Base-by-base conservation (phyloP, 2,797 vertebrate species). In the Pteropus rufus region DNA sequence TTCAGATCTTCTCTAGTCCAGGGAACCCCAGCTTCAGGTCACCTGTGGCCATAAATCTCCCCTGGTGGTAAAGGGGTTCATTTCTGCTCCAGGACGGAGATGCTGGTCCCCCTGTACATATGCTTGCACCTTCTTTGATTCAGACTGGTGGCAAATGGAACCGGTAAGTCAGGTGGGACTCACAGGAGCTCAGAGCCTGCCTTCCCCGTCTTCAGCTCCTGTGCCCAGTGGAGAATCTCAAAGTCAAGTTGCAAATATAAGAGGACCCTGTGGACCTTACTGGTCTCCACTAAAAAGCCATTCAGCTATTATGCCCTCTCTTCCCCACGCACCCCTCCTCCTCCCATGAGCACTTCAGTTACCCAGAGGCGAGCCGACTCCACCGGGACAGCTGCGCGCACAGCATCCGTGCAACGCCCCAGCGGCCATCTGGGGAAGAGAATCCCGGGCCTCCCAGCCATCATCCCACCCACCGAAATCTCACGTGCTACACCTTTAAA, bases 401-500 rank as follows among this genome's bases (percentile, higher is more conserved):
- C 0, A 0, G 24, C 64, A 24, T 19, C 5, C 12, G 10, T 3
- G 7, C 52, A 15, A 26, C 31, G 58, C 44, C 24, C 19, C 4
- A 0, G 46, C 3, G 36, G n/a, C 29, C 5, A 10, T 46, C 49
- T 29, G 49, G n/a, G 67, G 58, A 52, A 81, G 29, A 49, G 83
- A 72, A 76, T 2, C 24, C 12, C 6, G 24, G 24, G n/a, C 46
- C 60, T 75, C 10, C 56, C 49, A 44, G 36, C 36, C 58, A 41
- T 29, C 83, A 95, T 29, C 29, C 56, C 10, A 9, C 70, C 84
- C 46, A 44, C 41, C 52, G 73, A 85, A 95, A 82, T 39, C 77
- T 5, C 21, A 89, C 49, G 62, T 69, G 67, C 88, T 94, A 46
- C 75, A 93, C 81, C 81, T 89, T 98, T 96, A 92, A 97, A 97